Evolutionary conservation across 2,113 vertebrate genomes (phyloP).

Genomic region (Odocoileus hemionus): DNA sequence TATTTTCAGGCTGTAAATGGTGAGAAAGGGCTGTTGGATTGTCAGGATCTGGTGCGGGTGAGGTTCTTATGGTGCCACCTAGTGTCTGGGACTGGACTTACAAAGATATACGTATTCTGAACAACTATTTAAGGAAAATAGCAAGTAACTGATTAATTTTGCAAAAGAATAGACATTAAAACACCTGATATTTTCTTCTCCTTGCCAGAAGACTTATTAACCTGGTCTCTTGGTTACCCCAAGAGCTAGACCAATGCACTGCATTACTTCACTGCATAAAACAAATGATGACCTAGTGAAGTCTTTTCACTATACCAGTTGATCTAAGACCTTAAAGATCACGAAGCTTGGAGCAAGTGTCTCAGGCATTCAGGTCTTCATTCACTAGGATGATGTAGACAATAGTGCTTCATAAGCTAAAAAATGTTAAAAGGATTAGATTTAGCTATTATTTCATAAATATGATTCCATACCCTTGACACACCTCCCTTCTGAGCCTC

Average conservation of each 20-base stretch:
- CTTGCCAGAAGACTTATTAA: background rate
- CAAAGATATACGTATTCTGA: background rate
- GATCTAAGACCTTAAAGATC: background rate
- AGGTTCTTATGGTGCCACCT: slow-evolving; percentile 33
- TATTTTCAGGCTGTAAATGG: background rate
- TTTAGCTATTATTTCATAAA: background rate
- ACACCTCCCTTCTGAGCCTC: background rate
- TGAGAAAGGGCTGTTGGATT: too few relatives aligned
- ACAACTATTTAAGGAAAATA: background rate
- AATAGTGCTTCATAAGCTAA: background rate
- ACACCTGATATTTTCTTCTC: background rate
- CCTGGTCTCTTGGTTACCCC: background rate
- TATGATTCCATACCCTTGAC: background rate
- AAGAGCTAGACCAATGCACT: background rate
- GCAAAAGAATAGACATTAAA: background rate
- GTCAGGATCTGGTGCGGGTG: background rate
- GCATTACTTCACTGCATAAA: background rate
- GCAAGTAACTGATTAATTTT: background rate
- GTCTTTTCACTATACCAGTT: background rate
- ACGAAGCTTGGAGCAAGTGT: background rate
- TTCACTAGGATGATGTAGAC: background rate
- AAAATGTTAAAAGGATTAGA: background rate
- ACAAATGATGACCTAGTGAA: background rate
- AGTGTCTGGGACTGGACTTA: background rate
- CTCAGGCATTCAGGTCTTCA: background rate